Conservation (phyloP, 2,113 vertebrate genomes). For the Falcunculus frontatus region DNA sequence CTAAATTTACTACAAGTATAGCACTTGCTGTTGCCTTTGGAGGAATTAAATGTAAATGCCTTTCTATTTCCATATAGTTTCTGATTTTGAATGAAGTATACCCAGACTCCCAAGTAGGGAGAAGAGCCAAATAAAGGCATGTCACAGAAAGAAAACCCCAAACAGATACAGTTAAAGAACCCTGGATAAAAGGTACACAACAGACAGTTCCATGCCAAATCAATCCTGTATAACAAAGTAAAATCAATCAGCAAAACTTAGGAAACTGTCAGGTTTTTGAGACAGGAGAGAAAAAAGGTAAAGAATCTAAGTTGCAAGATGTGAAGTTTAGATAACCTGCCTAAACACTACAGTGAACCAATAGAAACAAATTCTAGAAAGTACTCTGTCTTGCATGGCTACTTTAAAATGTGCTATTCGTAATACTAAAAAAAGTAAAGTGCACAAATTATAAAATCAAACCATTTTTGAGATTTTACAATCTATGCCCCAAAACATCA, state of each 20-base stretch:
- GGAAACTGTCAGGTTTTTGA: background rate
- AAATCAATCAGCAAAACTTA: background rate
- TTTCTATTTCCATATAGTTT: background rate
- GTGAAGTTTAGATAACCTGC: background rate
- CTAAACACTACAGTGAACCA: background rate
- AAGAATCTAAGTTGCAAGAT: background rate
- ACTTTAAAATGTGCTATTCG: background rate
- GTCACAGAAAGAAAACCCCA: background rate
- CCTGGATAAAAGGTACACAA: background rate
- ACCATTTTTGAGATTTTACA: background rate
- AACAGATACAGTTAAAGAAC: constrained; percentile 14
- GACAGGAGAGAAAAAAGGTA: background rate
- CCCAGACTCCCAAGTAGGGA: background rate
- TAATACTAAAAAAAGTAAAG: background rate
- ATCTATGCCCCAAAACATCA: background rate
- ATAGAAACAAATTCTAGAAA: background rate
- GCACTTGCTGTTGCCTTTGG: background rate
- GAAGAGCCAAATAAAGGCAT: background rate
- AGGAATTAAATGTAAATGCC: constrained; percentile 1
- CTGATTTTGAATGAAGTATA: background rate
- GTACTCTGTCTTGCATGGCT: background rate
- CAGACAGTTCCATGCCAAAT: background rate
- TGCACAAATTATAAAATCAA: constrained; percentile 23
- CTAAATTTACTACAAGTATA: background rate
- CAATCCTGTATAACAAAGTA: background rate